These are phyloP conservation scores for Pegoplata infirma DNA, from an alignment of 2,888 invertebrate genomes.

Conservation along the genomic window DNA sequence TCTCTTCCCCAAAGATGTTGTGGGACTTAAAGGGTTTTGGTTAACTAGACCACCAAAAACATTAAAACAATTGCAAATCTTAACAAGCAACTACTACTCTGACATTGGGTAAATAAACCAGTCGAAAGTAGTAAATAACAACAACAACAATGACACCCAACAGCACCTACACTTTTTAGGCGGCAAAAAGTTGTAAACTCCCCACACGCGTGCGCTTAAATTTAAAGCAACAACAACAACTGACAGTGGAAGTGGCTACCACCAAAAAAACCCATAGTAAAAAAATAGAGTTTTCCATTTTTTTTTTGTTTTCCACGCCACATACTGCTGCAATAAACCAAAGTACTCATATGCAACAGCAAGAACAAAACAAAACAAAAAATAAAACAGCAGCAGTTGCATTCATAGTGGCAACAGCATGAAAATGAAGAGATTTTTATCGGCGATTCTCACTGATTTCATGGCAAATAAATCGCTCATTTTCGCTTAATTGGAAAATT, in stretches of 20 bases:
- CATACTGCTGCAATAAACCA: constrained; percentile 27
- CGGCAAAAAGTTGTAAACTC: constrained; percentile 57
- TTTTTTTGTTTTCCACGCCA: neutral
- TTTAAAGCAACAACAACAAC: constrained; percentile 45
- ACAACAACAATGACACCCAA: constrained; percentile 50
- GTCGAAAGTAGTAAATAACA: constrained; percentile 23
- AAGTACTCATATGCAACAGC: constrained; percentile 55
- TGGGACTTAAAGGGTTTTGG: constrained; percentile 63
- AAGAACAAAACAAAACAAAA: constrained; percentile 50
- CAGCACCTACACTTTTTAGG: constrained; percentile 69
- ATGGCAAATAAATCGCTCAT: constrained; percentile 79
- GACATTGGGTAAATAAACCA: constrained; percentile 18
- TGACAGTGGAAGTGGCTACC: constrained; percentile 20
- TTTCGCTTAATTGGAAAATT: constrained; percentile 79
- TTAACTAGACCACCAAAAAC: constrained; percentile 65
- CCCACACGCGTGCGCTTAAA: constrained; percentile 61
- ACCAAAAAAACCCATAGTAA: neutral
- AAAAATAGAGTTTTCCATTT: neutral
- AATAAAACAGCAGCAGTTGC: constrained; percentile 53
- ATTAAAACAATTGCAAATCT: constrained; percentile 33
- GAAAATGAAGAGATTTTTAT: constrained; percentile 78
- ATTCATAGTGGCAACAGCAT: constrained; percentile 38
- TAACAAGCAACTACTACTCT: constrained; percentile 55
- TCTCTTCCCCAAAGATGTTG: neutral
- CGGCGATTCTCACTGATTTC: constrained; percentile 78